These are phyloP conservation scores for Rhyzopertha dominica DNA, from an alignment of 1,140 invertebrate species.

Conservation along the genomic window DNA sequence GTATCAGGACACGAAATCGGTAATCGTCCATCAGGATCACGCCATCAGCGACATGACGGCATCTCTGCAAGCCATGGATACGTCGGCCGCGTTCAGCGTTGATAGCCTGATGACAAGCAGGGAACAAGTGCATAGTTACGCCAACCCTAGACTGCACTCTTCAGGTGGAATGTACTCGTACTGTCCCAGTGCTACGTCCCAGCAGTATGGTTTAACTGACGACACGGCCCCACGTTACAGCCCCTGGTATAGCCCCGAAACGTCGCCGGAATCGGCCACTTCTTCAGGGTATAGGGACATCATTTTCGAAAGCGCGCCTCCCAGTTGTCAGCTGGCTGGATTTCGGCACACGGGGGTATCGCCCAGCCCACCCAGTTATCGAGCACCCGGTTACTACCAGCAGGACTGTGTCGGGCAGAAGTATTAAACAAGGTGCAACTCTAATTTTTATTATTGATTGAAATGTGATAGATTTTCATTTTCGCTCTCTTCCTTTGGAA, in stretches of 20 bases:
- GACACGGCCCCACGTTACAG: constrained; percentile 49
- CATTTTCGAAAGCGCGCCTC: constrained; percentile 38
- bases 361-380: constrained; percentile 51
- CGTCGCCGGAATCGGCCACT: constrained; percentile 52
- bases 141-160: constrained; percentile 48
- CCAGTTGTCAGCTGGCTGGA: constrained; percentile 55
- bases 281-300: constrained; percentile 40
- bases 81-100: constrained; percentile 49
- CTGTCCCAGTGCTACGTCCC: constrained; percentile 47
- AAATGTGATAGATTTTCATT: too few relatives aligned
- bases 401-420: constrained; percentile 45
- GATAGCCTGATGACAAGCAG: constrained; percentile 51
- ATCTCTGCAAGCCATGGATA: constrained; percentile 47
- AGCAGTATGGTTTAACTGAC: constrained; percentile 53
- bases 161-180: constrained; percentile 45
- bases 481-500: too few relatives aligned
- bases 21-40: constrained; percentile 49
- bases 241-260: constrained; percentile 51
- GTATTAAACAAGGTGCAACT: too few relatives aligned
- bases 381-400: constrained; percentile 52
- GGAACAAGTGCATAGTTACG: constrained; percentile 42
- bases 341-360: constrained; percentile 54
- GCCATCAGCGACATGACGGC: constrained; percentile 45
- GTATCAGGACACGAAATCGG: constrained; percentile 41
- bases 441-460: too few relatives aligned